These are phyloP conservation scores for Entomyzon cyanotis DNA, from an alignment of 2,113 vertebrate species.

Conservation along the genomic window DNA sequence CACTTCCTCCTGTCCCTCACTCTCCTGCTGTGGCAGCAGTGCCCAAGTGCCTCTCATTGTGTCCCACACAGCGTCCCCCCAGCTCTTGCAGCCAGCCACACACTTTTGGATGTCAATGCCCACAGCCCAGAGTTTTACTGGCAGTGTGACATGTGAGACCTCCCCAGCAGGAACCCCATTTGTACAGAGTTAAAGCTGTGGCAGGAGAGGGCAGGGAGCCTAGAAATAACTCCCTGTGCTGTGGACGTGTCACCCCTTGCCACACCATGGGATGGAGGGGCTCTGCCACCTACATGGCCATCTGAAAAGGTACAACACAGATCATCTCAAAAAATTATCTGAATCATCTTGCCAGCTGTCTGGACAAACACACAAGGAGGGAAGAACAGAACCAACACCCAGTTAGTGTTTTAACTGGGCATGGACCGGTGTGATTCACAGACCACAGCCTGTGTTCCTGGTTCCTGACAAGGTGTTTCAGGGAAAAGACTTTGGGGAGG, in stretches of 20 bases:
- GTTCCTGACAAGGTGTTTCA: neutral
- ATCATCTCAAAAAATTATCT: neutral
- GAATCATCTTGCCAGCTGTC: neutral
- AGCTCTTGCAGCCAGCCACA: accelerated
- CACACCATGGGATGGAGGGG: accelerated
- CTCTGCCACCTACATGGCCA: neutral
- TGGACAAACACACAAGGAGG: neutral
- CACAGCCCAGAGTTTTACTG: accelerated
- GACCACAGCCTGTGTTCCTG: neutral
- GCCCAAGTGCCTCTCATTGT: accelerated
- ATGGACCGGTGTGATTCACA: neutral
- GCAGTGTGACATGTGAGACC: neutral
- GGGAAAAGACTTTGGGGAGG: neutral
- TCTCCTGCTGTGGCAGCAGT: neutral
- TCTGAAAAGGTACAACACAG: neutral
- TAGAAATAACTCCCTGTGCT: neutral
- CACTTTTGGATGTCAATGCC: neutral
- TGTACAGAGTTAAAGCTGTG: neutral
- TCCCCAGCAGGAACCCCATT: neutral
- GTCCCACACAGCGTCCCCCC: accelerated
- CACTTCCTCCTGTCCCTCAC: neutral
- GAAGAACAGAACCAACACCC: neutral
- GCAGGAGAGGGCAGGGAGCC: neutral
- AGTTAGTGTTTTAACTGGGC: neutral
- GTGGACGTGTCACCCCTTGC: accelerated